Evolutionary conservation across 2,888 invertebrate genomes (phyloP), one percentile per base, ranked within the genome.

Genomic region (Cheiracanthium punctorium): DNA sequence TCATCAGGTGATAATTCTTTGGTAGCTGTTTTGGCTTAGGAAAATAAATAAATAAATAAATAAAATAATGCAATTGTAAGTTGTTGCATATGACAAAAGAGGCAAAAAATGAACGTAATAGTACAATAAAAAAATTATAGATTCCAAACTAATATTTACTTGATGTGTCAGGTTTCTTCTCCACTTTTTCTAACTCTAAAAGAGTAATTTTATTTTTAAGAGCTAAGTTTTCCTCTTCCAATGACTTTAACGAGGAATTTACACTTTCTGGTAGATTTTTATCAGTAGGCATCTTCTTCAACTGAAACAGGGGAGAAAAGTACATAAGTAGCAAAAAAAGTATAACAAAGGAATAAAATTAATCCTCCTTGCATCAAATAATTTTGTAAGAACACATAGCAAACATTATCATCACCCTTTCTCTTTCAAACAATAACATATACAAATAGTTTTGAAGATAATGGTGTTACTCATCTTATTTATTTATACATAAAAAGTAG

Each of bases 181-280:
- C 33, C 30, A 69, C 10, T 70, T 41, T 32, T 48, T 24, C n/a
- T 28, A 43, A 20, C 17, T 82, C 79, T 8, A 87, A 28, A 8
- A 74, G 65, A 24, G 76, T 72, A 29, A 82, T 71, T 75, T 71
- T 74, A n/a, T 70, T 74, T 24, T 75, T 82, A 33, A 87, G 37
- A 20, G 74, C 20, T 17, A 58, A 48, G 24, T 87, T 87, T 52
- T 87, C 87, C 30, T 82, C 65, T 65, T 87, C 87, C 30, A 80
- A 48, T 30, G 69, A 37, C 48, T 65, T 71, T 17, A 82, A 12
- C n/a, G 73, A 69, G 14, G 24, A 32, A 52, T 73, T 77, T 29
- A 74, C 24, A 20, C 17, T 71, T 1, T 71, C 43, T 17, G n/a
- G 17, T n/a, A 17, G 32, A 32, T 4, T 17, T 30, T 67, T 30